Conservation (phyloP, 2,888 invertebrate species). For the Agelastica alni region DNA sequence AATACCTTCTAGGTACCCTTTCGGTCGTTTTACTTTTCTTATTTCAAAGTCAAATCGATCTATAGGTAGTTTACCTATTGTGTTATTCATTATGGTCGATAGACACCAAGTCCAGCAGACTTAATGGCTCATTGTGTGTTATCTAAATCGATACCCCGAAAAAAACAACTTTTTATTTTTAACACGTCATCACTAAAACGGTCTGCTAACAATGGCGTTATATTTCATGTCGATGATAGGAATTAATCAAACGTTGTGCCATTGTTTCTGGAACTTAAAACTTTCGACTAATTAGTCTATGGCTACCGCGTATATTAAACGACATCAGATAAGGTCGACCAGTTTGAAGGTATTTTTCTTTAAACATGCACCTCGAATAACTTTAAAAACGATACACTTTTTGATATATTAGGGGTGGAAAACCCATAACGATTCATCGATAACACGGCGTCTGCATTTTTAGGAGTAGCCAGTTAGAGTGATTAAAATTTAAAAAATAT, state of each 20-base stretch:
- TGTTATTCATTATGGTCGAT: slow-evolving; percentile 10
- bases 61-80: slow-evolving; percentile 2
- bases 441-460: too few relatives aligned
- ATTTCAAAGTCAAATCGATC: slow-evolving; percentile 18
- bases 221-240: slow-evolving; percentile 49
- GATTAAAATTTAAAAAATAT: too few relatives aligned
- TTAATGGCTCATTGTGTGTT: slow-evolving; percentile 27
- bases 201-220: slow-evolving; percentile 44
- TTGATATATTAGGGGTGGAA: slow-evolving; percentile 22
- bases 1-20: too few relatives aligned
- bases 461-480: too few relatives aligned
- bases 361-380: slow-evolving; percentile 14
- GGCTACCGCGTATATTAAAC: slow-evolving; percentile 45
- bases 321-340: slow-evolving; percentile 43
- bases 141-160: slow-evolving; percentile 28
- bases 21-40: too few relatives aligned
- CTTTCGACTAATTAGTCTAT: slow-evolving; percentile 43
- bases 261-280: slow-evolving; percentile 33
- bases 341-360: slow-evolving; percentile 15
- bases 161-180: slow-evolving; percentile 38
- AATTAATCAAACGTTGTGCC: slow-evolving; percentile 46
- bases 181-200: slow-evolving; percentile 44
- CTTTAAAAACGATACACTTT: neutral
- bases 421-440: too few relatives aligned
- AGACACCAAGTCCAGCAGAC: slow-evolving; percentile 15